A percentile compares a stretch with the other conserved stretches of the same genome.
These are phyloP conservation scores for Amniataba percoides DNA, from an alignment of 2,797 vertebrate genomes.

Conservation along the genomic window DNA sequence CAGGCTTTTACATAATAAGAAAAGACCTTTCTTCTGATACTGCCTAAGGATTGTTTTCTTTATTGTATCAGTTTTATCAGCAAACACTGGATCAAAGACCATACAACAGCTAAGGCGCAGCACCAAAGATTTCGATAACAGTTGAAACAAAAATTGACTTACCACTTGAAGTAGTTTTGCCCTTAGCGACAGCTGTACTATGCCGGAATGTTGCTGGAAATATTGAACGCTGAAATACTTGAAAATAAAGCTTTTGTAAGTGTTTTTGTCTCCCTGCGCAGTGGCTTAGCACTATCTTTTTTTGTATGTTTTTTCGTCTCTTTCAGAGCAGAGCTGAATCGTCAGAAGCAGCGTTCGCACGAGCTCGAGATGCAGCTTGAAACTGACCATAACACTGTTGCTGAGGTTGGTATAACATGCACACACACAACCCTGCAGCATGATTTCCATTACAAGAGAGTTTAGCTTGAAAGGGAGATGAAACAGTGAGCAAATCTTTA, in stretches of 20 bases:
- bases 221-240: slow-evolving; percentile 26
- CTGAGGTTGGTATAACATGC: slow-evolving; percentile 86
- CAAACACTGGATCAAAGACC: slow-evolving; percentile 38
- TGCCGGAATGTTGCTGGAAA: slow-evolving; percentile 21
- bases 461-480: neutral
- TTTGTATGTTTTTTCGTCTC: slow-evolving; percentile 18
- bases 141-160: slow-evolving; percentile 42
- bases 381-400: slow-evolving; percentile 84
- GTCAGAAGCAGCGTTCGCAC: slow-evolving; percentile 90
- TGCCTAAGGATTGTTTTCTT: slow-evolving; percentile 1
- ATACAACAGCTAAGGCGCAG: slow-evolving; percentile 23
- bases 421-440: neutral
- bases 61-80: slow-evolving; percentile 34
- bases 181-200: slow-evolving; percentile 15
- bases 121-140: slow-evolving; percentile 26
- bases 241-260: slow-evolving; percentile 25
- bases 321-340: slow-evolving; percentile 90
- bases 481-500: neutral
- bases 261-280: slow-evolving; percentile 15
- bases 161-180: slow-evolving; percentile 39
- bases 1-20: slow-evolving; percentile 9
- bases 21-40: neutral
- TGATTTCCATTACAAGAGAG: neutral
- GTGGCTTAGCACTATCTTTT: neutral
- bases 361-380: slow-evolving; percentile 91